phyloP scores from a whole-genome alignment of 30 jellyfish, hydroid and myxozoan species.

The Pelagia noctiluca region DNA sequence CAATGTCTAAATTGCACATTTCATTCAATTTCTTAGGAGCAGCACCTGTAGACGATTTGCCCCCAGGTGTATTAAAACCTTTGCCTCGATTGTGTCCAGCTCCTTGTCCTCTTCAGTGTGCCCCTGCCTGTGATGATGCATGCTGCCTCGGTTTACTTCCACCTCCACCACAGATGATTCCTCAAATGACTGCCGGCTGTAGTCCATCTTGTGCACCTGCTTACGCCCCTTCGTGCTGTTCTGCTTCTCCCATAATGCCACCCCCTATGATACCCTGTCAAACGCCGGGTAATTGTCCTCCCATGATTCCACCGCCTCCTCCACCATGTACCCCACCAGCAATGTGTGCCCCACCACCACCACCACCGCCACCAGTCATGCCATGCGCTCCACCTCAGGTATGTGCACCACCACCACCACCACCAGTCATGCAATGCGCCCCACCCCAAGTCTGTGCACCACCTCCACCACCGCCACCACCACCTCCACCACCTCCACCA shows the following conservation, averaged over 20 bases:
- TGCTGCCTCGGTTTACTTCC: slow-evolving; percentile 74
- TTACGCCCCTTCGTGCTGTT: slow-evolving; percentile 67
- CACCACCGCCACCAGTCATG: slow-evolving; percentile 69
- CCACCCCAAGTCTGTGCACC: slow-evolving; percentile 62
- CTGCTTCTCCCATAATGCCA: slow-evolving; percentile 82
- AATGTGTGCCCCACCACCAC: slow-evolving; percentile 77
- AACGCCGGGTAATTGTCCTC: slow-evolving; percentile 32
- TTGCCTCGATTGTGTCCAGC: slow-evolving; percentile 70
- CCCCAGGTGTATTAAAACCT: slow-evolving; percentile 72
- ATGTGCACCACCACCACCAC: slow-evolving; percentile 63
- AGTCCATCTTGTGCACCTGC: slow-evolving; percentile 78
- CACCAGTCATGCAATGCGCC: slow-evolving; percentile 66
- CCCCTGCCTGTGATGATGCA: slow-evolving; percentile 76
- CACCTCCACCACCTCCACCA: slow-evolving; percentile 56
- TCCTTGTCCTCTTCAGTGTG: slow-evolving; percentile 69
- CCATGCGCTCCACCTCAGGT: slow-evolving; percentile 68
- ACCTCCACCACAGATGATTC: slow-evolving; percentile 68
- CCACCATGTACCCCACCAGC: slow-evolving; percentile 74
- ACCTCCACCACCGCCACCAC: slow-evolving; percentile 65
- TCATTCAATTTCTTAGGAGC: slow-evolving; percentile 46
- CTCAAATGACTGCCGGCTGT: slow-evolving; percentile 76
- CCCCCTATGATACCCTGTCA: slow-evolving; percentile 75
- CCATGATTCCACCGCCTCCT: slow-evolving; percentile 80
- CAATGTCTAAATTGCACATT: no score
- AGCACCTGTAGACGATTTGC: slow-evolving; percentile 25